A percentile compares a stretch with the other conserved stretches of the same genome.
Evolutionary conservation across 1,140 invertebrate species (phyloP).

Genomic region (Homalodisca vitripennis): DNA sequence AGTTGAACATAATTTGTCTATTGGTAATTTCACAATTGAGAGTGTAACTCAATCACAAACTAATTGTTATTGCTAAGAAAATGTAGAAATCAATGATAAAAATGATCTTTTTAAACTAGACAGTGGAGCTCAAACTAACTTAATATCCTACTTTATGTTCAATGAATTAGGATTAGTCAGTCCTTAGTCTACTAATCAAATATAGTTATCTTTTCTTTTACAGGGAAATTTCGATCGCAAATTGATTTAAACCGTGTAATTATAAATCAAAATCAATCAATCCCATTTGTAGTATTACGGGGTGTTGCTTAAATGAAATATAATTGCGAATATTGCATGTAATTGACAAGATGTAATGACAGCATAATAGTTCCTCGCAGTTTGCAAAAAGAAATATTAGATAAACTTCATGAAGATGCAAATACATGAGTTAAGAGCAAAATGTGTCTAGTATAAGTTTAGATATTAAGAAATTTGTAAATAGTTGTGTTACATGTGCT

Average conservation of each 20-base stretch:
- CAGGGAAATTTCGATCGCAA: neutral
- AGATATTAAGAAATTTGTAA: too few species aligned
- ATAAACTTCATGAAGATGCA: too few species aligned
- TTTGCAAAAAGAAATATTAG: too few species aligned
- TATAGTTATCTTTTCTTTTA: neutral
- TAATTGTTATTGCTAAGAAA: neutral
- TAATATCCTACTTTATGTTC: constrained; percentile 3
- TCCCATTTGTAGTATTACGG: constrained; percentile 9
- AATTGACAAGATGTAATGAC: too few species aligned
- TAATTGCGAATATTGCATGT: too few species aligned
- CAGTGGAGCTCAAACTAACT: constrained; percentile 13
- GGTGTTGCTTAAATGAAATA: too few species aligned
- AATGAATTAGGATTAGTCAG: constrained; percentile 10
- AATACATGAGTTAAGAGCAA: too few species aligned
- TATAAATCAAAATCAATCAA: neutral
- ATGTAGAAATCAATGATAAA: constrained; percentile 2
- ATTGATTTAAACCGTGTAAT: constrained; percentile 1
- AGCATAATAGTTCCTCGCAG: too few species aligned
- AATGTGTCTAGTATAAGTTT: too few species aligned
- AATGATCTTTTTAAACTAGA: constrained; percentile 9
- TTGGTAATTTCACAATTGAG: constrained; percentile 20
- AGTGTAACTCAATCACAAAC: neutral
- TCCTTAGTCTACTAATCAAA: neutral
- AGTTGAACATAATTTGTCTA: neutral
- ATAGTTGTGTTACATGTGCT: too few species aligned